A percentile compares a stretch with the other conserved stretches of the same genome.
Evolutionary conservation across 1,140 invertebrate species (phyloP).

Genomic region (Pantala flavescens): DNA sequence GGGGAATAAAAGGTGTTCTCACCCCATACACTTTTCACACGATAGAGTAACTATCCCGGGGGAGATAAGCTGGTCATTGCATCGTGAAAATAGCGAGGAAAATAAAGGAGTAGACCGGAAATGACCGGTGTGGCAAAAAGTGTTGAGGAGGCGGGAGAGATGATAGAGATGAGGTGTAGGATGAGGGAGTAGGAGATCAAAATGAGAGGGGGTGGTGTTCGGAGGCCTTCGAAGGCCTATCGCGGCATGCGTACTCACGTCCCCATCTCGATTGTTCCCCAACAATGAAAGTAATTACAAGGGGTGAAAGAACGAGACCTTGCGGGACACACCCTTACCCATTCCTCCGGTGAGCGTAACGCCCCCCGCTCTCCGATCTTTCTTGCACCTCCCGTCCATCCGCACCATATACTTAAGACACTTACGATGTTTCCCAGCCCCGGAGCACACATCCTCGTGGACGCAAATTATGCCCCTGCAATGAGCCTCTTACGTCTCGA

Average conservation of each 20-base stretch:
- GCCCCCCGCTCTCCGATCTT: not conserved
- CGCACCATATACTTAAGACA: not conserved
- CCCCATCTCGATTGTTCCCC: not conserved
- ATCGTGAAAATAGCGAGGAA: too few species aligned
- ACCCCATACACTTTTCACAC: too few species aligned
- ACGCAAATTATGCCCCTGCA: not conserved
- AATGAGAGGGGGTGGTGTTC: too few species aligned
- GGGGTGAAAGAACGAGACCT: not conserved
- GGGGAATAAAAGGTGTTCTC: too few species aligned
- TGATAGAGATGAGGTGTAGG: too few species aligned
- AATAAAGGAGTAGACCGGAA: too few species aligned
- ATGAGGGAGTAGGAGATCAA: too few species aligned
- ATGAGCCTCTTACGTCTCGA: not conserved
- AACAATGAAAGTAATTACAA: constrained; percentile 10
- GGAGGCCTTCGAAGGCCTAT: too few species aligned
- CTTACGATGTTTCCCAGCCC: not conserved
- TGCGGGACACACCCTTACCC: not conserved
- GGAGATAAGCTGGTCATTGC: too few species aligned
- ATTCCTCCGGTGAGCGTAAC: not conserved
- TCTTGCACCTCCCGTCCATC: not conserved
- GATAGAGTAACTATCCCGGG: too few species aligned
- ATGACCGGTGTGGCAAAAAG: too few species aligned
- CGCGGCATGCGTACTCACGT: not conserved
- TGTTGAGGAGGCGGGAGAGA: too few species aligned
- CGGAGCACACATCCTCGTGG: not conserved